A percentile compares a stretch with the other conserved stretches of the same genome.
These are phyloP conservation scores for Chrysocyon brachyurus DNA, from an alignment of 2,797 vertebrate species.

Conservation along the genomic window DNA sequence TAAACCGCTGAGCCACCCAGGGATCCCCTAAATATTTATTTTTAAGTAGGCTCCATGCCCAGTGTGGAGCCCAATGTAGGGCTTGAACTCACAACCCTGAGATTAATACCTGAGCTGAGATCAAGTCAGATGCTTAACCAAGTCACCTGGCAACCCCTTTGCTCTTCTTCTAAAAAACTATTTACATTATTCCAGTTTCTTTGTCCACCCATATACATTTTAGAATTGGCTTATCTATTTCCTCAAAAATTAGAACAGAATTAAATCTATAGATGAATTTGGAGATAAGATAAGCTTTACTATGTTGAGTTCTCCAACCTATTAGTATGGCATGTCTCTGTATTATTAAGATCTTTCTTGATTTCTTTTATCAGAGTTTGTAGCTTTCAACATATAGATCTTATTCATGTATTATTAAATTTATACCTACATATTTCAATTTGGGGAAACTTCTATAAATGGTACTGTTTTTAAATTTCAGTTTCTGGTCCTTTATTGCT, in stretches of 20 bases:
- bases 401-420: background rate
- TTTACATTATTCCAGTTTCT: conserved; percentile 14
- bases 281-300: background rate
- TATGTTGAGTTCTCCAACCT: background rate
- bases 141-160: background rate
- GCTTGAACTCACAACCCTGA: background rate
- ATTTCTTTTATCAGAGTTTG: background rate
- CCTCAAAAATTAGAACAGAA: background rate
- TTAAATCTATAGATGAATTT: background rate
- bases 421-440: background rate
- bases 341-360: background rate
- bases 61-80: background rate
- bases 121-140: background rate
- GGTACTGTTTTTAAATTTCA: conserved; percentile 29
- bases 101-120: background rate
- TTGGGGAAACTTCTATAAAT: background rate
- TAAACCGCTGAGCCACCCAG: too few species aligned
- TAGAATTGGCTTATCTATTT: background rate
- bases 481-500: background rate
- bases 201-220: background rate
- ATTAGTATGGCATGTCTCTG: background rate
- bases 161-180: background rate
- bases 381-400: background rate
- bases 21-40: background rate
- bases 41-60: background rate